phyloP scores from a whole-genome alignment of 2,888 invertebrate species.

The Apantesis nais region DNA sequence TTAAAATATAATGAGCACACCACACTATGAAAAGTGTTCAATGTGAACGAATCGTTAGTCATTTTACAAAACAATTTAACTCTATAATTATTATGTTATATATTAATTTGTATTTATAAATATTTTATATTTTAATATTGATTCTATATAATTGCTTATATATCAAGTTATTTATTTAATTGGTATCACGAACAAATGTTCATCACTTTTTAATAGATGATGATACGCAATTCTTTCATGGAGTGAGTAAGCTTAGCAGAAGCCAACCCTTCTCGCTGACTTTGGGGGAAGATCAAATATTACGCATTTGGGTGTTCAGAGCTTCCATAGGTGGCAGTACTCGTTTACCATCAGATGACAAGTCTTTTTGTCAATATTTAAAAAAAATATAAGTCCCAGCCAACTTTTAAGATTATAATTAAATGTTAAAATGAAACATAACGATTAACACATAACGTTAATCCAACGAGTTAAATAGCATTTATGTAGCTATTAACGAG shows the following conservation, averaged over 20 bases:
- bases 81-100: neutral
- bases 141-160: neutral
- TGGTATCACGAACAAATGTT: neutral
- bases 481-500: conserved; percentile 43
- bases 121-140: too few relatives aligned
- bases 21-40: neutral
- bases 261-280: too few relatives aligned
- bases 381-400: too few relatives aligned
- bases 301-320: neutral
- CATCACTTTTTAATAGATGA: neutral
- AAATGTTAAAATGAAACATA: conserved; percentile 31
- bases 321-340: too few relatives aligned
- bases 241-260: too few relatives aligned
- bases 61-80: neutral
- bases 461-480: conserved; percentile 40
- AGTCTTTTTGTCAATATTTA: too few relatives aligned
- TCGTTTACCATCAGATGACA: too few relatives aligned
- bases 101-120: too few relatives aligned
- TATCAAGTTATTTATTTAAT: neutral
- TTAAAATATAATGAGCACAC: neutral
- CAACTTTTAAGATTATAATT: neutral
- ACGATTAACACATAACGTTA: conserved; percentile 34
- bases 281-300: too few relatives aligned
- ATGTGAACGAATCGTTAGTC: neutral
- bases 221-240: too few relatives aligned